Evolutionary conservation across 2,797 vertebrate species (phyloP).

Genomic region (Sparidentex hasta): DNA sequence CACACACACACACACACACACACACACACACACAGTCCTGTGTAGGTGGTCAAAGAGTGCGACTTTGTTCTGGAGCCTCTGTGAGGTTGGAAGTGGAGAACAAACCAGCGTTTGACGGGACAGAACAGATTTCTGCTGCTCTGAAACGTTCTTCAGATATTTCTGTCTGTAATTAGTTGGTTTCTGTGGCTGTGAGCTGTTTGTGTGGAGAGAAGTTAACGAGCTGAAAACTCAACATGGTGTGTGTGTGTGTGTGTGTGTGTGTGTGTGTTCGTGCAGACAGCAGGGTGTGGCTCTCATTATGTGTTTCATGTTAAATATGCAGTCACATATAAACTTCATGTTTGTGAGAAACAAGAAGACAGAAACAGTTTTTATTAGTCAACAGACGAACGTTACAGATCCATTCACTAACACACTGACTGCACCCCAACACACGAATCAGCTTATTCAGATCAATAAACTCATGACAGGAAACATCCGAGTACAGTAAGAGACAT

Average conservation of each 20-base stretch:
- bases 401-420: too few species aligned
- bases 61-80: neutral
- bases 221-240: too few species aligned
- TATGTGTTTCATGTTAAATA: neutral
- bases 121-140: neutral
- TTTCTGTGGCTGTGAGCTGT: neutral
- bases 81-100: neutral
- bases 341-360: too few species aligned
- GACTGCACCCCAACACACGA: too few species aligned
- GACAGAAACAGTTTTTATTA: too few species aligned
- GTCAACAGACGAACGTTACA: too few species aligned
- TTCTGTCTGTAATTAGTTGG: neutral
- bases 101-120: neutral
- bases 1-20: constrained; percentile 4
- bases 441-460: too few species aligned
- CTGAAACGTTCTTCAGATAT: neutral
- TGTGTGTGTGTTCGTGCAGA: too few species aligned
- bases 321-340: neutral
- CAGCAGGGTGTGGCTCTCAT: neutral
- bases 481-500: too few species aligned
- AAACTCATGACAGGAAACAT: too few species aligned
- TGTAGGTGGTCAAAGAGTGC: neutral
- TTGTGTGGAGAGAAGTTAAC: neutral
- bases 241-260: too few species aligned
- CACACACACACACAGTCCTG: neutral